Evolutionary conservation across 2,797 vertebrate genomes (phyloP), one percentile per base, ranked within the genome.

Genomic region (Melanotaenia nigrans): DNA sequence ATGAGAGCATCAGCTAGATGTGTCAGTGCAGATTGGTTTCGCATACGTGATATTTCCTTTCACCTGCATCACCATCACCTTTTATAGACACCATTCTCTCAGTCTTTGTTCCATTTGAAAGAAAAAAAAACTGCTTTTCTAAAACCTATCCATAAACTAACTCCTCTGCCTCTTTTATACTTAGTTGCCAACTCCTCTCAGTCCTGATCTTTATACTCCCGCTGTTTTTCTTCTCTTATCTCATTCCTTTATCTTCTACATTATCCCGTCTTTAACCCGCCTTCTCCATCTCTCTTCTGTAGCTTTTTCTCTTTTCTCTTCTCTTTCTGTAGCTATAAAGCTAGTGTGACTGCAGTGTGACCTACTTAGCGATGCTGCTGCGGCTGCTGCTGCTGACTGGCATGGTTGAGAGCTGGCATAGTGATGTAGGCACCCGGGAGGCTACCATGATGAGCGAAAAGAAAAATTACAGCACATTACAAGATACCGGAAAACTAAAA

Each of bases 351-450:
- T 90, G 90, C 86, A 90, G 88, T 81, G 85, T 93, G 92, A 93
- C 92, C 92, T 93, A 93, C 90, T 93, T 93, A 91, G 87, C 72
- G 8, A 61, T 77, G 12, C 61, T 78, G 80, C 65, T 55, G 79
- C 78, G 66, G 80, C 47, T 49, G 85, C 59, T 62, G 77, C 81
- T 84, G 83, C 81, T 86, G 79, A 89, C 89, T 90, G 88, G 86
- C 88, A 82, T 76, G 75, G 87, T 54, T 53, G 63, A 85, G 77
- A 77, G 82, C 71, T 89, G 90, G 89, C 85, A 79, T 75, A 69
- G 86, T 77, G 75, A 85, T 75, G 80, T 59, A 78, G 75, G 78
- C 70, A 88, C 71, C 75, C 42, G 55, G 70, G 74, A 88, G 84
- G 75, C 61, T 75, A 55, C 82, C 63, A 72, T 75, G 78, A 72